Percentiles rank a stretch among this genome's conserved stretches.
Conservation (phyloP, 1,140 invertebrate genomes). For the Vollenhovia emeryi region DNA sequence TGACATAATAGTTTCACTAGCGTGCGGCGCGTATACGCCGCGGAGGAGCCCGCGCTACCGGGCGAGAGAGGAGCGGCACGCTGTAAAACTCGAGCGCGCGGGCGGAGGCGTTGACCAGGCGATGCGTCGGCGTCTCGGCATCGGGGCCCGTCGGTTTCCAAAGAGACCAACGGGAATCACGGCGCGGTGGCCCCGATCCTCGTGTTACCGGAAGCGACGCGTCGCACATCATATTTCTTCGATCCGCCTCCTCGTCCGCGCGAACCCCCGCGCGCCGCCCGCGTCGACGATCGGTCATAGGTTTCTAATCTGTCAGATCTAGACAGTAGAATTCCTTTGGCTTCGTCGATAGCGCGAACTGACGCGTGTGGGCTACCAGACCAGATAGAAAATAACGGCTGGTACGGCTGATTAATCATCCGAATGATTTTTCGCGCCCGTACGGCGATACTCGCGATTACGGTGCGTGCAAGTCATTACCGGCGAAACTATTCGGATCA, state of each 20-base stretch:
- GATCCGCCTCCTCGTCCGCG: background rate
- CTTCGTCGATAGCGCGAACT: background rate
- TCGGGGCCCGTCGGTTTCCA: background rate
- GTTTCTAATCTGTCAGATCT: conserved; percentile 11
- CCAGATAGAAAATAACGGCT: background rate
- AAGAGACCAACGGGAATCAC: conserved; percentile 19
- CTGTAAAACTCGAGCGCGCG: background rate
- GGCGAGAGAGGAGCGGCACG: background rate
- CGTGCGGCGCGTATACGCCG: conserved; percentile 47
- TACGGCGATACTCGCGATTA: background rate
- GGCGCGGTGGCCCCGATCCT: background rate
- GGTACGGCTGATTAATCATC: background rate
- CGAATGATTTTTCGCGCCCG: background rate
- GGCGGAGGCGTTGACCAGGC: conserved; percentile 2
- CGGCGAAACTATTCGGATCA: background rate
- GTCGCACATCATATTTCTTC: conserved; percentile 29
- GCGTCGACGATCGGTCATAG: background rate
- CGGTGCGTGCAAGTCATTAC: background rate
- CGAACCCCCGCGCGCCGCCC: background rate
- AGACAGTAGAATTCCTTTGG: background rate
- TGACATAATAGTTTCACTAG: conserved; percentile 79
- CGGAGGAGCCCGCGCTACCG: background rate
- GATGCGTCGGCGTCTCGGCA: background rate
- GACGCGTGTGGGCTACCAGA: background rate
- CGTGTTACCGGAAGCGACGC: conserved; percentile 33